Base-by-base conservation (phyloP, 2,888 invertebrate genomes). In the Lapara coniferarum region DNA sequence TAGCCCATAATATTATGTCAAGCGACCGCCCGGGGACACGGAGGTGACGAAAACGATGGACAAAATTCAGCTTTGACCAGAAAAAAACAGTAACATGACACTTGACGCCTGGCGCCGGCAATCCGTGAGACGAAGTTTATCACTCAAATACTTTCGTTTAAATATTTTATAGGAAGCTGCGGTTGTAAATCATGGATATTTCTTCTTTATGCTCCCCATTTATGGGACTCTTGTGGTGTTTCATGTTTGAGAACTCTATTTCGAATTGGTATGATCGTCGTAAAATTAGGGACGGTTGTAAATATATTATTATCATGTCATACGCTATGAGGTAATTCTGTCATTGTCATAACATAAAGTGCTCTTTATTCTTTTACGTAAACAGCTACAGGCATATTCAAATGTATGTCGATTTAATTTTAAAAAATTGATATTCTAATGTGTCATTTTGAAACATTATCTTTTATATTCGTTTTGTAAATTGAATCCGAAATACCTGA, bases 71-170 rank as follows among this genome's bases (percentile, higher is more conserved):
- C 19, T 44, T 14, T 46, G 44, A 55, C 67, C 55, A 67, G 44
- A 67, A 67, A 67, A 67, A 67, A 67, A 67, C 71, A 68, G 75
- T 71, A 74, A 76, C 74, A 71, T 71, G 79, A 79, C 73, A 74
- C 73, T 76, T 77, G 77, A 77, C 73, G 72, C 57, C 16, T 44
- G 68, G 68, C 68, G 68, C 68, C 68, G 30, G 37, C 7, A 12
- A 13, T 58, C 51, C 68, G 68, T 59, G 68, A 16, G 68, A 68
- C 52, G 58, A n/a, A 12, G 37, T 44, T 66, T 53, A 66, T 63
- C 52, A 59, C 68, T 19, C 7, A 19, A 58, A 49, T 51, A 30
- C 59, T 53, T 55, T 10, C 37, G 30, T 19, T 44, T 19, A 19
- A 13, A 19, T 19, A 63, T 63, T 46, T 63, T 46, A 63, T 63